These are phyloP conservation scores for Anolis sagrei DNA, from an alignment of 2,113 vertebrate genomes.

Conservation along the genomic window DNA sequence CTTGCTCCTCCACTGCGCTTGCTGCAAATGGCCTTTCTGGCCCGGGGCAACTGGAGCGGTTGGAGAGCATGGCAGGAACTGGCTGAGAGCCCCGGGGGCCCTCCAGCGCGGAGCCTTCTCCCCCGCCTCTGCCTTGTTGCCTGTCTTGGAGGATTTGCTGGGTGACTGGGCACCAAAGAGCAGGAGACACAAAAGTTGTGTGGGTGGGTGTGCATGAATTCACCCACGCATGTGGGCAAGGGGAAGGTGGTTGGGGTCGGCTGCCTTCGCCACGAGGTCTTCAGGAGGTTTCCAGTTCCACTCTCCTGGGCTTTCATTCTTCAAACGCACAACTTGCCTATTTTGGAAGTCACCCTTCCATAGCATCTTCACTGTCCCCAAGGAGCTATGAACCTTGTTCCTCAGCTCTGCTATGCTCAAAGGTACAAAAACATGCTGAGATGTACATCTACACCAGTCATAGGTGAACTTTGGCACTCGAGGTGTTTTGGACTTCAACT, in stretches of 20 bases:
- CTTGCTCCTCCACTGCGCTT: slow-evolving; percentile 18
- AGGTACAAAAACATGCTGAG: background rate
- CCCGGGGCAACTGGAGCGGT: slow-evolving; percentile 4
- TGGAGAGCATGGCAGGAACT: slow-evolving; percentile 18
- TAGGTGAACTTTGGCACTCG: too few species aligned
- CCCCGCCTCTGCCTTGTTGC: background rate
- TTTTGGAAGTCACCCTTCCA: background rate
- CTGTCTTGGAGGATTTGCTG: slow-evolving; percentile 7
- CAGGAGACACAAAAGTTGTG: background rate
- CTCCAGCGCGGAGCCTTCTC: background rate
- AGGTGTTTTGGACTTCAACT: too few species aligned
- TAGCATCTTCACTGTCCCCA: too few species aligned
- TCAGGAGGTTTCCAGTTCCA: background rate
- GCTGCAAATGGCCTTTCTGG: slow-evolving; percentile 41
- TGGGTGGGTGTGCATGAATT: background rate
- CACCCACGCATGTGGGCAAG: background rate
- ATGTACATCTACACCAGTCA: too few species aligned
- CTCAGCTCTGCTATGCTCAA: background rate
- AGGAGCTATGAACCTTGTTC: background rate
- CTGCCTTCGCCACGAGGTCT: background rate
- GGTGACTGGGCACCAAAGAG: slow-evolving; percentile 5
- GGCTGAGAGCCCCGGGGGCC: background rate
- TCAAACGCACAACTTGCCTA: background rate
- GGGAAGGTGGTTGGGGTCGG: background rate
- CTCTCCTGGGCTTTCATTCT: background rate